phyloP scores from a whole-genome alignment of 2,888 invertebrate species.

The Spodoptera picta region DNA sequence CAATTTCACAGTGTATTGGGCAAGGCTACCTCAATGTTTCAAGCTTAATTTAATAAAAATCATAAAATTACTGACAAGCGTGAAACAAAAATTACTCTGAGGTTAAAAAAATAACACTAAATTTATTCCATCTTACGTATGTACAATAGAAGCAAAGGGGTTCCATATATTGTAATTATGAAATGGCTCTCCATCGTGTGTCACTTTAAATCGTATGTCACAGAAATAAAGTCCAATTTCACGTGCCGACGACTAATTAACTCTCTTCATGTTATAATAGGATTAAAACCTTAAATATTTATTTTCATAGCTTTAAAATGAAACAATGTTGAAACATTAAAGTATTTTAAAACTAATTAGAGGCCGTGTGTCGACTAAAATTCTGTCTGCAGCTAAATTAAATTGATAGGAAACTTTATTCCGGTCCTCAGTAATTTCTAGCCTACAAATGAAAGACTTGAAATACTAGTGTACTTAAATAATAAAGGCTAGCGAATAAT shows the following conservation, averaged over 20 bases:
- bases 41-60: too few species aligned
- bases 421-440: background rate
- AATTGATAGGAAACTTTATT: background rate
- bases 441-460: constrained; percentile 20
- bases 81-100: background rate
- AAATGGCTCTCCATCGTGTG: constrained; percentile 7
- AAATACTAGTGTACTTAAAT: background rate
- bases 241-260: constrained; percentile 32
- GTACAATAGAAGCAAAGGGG: constrained; percentile 10
- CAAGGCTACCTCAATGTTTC: too few species aligned
- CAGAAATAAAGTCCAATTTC: constrained; percentile 26
- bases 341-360: constrained; percentile 7
- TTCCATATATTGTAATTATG: constrained; percentile 23
- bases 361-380: background rate
- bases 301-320: constrained; percentile 16
- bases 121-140: background rate
- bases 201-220: constrained; percentile 19
- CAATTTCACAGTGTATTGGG: too few species aligned
- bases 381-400: background rate
- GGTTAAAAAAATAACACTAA: constrained; percentile 4
- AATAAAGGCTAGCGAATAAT: constrained; percentile 22
- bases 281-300: constrained; percentile 36
- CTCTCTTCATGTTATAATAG: constrained; percentile 24
- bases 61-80: background rate
- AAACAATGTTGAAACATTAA: constrained; percentile 14